phyloP scores from a whole-genome alignment of 2,113 vertebrate genomes.

The Podilymbus podiceps region DNA sequence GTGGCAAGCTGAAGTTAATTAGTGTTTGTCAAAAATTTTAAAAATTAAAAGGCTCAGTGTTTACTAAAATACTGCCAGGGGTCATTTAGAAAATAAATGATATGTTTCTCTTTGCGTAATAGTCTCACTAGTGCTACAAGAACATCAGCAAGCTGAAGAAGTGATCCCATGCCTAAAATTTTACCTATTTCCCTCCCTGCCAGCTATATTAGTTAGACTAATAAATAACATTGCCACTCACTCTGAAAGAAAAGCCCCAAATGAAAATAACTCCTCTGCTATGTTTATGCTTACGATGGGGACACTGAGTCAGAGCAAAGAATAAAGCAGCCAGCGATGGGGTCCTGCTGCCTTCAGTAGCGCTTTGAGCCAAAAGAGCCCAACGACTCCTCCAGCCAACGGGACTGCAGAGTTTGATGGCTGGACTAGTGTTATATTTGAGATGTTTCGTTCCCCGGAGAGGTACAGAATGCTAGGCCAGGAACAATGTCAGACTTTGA shows the following conservation, averaged over 20 bases:
- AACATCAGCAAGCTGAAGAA: background rate
- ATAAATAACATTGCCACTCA: background rate
- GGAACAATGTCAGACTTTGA: slow-evolving; percentile 16
- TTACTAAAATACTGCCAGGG: background rate
- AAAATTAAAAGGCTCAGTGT: background rate
- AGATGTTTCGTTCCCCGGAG: background rate
- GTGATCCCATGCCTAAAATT: background rate
- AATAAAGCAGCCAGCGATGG: background rate
- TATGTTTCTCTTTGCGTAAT: background rate
- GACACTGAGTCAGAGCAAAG: background rate
- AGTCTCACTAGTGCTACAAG: background rate
- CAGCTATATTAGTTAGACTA: background rate
- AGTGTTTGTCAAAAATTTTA: background rate
- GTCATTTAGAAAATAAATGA: background rate
- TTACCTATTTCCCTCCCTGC: background rate
- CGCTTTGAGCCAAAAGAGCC: background rate
- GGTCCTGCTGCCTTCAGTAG: background rate
- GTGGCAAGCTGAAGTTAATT: background rate
- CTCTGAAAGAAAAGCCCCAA: background rate
- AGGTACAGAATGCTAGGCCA: background rate
- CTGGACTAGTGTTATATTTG: background rate
- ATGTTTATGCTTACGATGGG: background rate
- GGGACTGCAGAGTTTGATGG: background rate
- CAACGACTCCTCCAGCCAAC: background rate
- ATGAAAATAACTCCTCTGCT: background rate